Evolutionary conservation across 2,113 vertebrate genomes (phyloP), one percentile per base, ranked within the genome.

Genomic region (Tretioscincus oriximinensis): DNA sequence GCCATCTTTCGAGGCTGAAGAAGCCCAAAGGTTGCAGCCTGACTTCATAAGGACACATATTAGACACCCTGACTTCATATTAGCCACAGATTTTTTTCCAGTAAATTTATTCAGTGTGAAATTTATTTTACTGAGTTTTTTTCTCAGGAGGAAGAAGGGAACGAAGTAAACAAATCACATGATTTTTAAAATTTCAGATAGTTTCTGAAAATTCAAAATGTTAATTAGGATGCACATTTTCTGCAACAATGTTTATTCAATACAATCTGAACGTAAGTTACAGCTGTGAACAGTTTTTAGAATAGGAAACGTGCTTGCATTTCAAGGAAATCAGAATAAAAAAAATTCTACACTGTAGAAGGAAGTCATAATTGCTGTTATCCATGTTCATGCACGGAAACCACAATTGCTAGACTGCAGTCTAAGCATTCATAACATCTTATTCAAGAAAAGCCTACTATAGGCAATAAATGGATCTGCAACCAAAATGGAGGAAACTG

Each of bases 311-410:
- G 90, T 92, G 85, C 92, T 93, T 87, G 78, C 81, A 83, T 85
- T 87, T 92, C 77, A 91, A 94, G 93, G 93, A 95, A 94, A 95
- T 86, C 91, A 88, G 88, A 83, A 92, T 90, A 90, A 90, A 82
- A 91, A n/a, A n/a, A 88, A 82, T 94, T 95, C 95, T 95, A 95
- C 94, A 95, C 68, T 92, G 95, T 95, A 96, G 94, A 96, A 94
- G 91, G 90, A 91, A 94, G 82, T 83, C 66, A 73, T 81, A 94
- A 90, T 87, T 93, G 90, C 89, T 89, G 85, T 89, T 88, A 93
- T 89, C 90, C 88, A 84, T 85, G 88, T 88, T 87, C 80, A 89
- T 82, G 90, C 80, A 90, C 58, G 78, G 84, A 54, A 88, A 84
- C 73, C 61, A 67, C 64, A 83, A 86, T 84, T 83, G 70, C 86